A percentile compares a stretch with the other conserved stretches of the same genome.
phyloP scores from a whole-genome alignment of 2,888 invertebrate genomes.

The Leucophora obtusa region DNA sequence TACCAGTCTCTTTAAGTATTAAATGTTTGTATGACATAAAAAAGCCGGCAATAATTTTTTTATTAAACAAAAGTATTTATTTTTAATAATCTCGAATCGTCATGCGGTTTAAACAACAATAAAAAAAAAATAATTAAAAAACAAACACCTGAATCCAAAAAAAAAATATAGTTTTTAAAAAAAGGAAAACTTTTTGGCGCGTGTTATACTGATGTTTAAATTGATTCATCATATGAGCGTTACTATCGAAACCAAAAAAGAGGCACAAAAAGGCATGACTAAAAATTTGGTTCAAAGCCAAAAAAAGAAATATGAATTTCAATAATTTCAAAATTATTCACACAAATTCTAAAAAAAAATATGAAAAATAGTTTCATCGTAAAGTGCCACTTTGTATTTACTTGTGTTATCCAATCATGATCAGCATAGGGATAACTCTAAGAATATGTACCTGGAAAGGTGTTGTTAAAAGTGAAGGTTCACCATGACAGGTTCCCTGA shows the following conservation, averaged over 20 bases:
- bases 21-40: neutral
- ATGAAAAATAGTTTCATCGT: conserved; percentile 68
- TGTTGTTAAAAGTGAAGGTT: too few relatives aligned
- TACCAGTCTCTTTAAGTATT: neutral
- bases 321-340: neutral
- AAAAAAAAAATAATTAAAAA: neutral
- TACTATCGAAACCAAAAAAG: conserved; percentile 22
- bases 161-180: neutral
- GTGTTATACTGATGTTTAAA: conserved; percentile 8
- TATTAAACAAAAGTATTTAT: conserved; percentile 7
- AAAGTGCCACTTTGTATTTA: too few relatives aligned
- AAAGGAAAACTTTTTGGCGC: conserved; percentile 13
- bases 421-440: too few relatives aligned
- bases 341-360: conserved; percentile 62
- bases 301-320: conserved; percentile 19
- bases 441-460: too few relatives aligned
- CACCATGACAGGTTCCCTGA: too few relatives aligned
- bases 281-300: conserved; percentile 46
- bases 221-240: conserved; percentile 34
- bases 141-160: conserved; percentile 24
- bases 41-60: neutral
- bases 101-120: conserved; percentile 48
- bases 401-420: too few relatives aligned
- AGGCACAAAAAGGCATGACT: neutral
- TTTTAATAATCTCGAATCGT: conserved; percentile 43